These are phyloP conservation scores for Setophaga petechia DNA, from an alignment of 2,113 vertebrate species.

Conservation along the genomic window DNA sequence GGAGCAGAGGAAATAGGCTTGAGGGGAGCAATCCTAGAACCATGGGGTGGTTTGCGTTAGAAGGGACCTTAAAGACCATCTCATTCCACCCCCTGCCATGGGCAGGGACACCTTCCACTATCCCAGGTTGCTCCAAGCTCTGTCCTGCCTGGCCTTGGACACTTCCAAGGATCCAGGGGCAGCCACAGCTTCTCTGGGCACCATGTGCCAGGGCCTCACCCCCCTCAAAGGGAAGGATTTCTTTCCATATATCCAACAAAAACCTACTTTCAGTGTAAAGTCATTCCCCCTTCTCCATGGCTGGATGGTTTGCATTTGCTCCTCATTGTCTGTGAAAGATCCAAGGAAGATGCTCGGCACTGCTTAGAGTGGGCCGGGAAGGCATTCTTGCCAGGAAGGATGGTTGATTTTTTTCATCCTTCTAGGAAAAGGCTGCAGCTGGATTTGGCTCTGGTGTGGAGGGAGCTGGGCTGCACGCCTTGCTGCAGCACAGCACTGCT, in stretches of 20 bases:
- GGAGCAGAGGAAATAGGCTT: not conserved
- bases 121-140: not conserved
- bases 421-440: not conserved
- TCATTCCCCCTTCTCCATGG: not conserved
- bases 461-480: not conserved
- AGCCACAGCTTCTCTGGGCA: not conserved
- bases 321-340: not conserved
- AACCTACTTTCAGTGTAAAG: not conserved
- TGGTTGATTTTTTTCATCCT: not conserved
- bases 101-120: not conserved
- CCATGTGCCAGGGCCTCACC: not conserved
- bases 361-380: not conserved
- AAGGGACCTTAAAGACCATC: not conserved
- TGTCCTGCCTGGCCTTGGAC: rapidly evolving
- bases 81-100: not conserved
- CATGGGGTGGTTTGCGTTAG: not conserved
- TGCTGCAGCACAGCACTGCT: not conserved
- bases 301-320: not conserved
- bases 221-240: not conserved
- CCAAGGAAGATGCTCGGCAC: not conserved
- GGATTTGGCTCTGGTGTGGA: not conserved
- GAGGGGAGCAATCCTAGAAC: not conserved
- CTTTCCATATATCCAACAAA: not conserved
- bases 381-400: not conserved
- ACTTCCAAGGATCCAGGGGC: not conserved